Base-by-base conservation (phyloP, 2,888 invertebrate species). In the Cataglyphis cursor region DNA sequence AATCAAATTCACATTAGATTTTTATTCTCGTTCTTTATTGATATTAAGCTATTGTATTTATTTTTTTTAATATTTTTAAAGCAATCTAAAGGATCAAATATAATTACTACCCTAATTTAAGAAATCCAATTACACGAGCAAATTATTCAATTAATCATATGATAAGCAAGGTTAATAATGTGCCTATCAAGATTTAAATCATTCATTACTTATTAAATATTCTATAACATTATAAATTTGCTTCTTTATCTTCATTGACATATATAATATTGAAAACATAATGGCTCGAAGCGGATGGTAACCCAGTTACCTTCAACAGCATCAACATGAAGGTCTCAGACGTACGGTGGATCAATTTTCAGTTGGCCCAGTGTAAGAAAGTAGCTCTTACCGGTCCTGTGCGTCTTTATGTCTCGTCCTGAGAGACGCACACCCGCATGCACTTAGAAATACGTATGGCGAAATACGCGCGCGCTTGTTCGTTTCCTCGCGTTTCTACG, bases 331-430 rank as follows among this genome's bases (percentile, higher is more conserved):
- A 12, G 65, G 12, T 64, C 59, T 24, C 59, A 72, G 31, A 57
- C 59, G 72, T 44, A 73, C 41, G 74, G 54, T 84, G 87, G 88
- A 89, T 90, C 90, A 90, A 90, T 90, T 90, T 90, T 90, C 90
- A 89, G 89, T 86, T 87, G 78, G 83, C 82, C 82, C 83, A 83
- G 83, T 82, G 84, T 82, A 85, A 89, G 90, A 90, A 90, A 90
- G 88, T 90, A 90, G 90, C 90, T 90, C 88, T 89, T 85, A 87
- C 90, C 90, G 89, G 75, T 86, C 82, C 90, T 85, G 90, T 85
- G 89, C 86, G 81, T 90, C 86, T 89, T 89, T 89, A 89, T 89
- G 86, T 75, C 61, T 54, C 61, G 57, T 73, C 66, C 57, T 51
- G 82, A 72, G 21, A 64, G 21, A 64, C 44, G 64, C 75, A 72